Conservation (phyloP, 2,888 invertebrate genomes). For the Oasisia sp. region DNA sequence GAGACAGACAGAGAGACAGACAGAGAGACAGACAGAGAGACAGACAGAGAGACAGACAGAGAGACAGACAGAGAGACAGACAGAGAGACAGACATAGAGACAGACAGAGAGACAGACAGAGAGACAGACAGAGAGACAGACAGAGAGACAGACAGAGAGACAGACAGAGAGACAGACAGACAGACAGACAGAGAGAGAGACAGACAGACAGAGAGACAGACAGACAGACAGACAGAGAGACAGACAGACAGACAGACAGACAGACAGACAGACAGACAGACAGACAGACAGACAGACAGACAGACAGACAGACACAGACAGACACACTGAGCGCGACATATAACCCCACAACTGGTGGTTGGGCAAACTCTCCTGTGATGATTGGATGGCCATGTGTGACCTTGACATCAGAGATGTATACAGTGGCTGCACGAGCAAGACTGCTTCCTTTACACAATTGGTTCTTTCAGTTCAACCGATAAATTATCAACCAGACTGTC, state of each 20-base stretch:
- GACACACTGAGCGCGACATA: not conserved
- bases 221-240: not conserved
- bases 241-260: no score
- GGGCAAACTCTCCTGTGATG: not conserved
- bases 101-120: not conserved
- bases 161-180: not conserved
- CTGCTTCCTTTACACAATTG: not conserved
- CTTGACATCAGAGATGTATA: not conserved
- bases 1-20: not conserved
- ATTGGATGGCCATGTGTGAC: not conserved
- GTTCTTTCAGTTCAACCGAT: not conserved
- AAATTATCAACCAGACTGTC: not conserved
- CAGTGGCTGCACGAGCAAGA: not conserved
- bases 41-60: not conserved
- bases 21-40: no score
- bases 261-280: not conserved
- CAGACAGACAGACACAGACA: not conserved
- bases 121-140: not conserved
- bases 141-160: not conserved
- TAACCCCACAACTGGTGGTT: not conserved
- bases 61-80: not conserved
- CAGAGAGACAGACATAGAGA: not conserved
- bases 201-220: not conserved
- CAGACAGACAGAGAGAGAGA: no score
- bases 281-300: not conserved